These are phyloP conservation scores for Erinaceus europaeus DNA, from an alignment of 2,113 vertebrate species.

Conservation along the genomic window DNA sequence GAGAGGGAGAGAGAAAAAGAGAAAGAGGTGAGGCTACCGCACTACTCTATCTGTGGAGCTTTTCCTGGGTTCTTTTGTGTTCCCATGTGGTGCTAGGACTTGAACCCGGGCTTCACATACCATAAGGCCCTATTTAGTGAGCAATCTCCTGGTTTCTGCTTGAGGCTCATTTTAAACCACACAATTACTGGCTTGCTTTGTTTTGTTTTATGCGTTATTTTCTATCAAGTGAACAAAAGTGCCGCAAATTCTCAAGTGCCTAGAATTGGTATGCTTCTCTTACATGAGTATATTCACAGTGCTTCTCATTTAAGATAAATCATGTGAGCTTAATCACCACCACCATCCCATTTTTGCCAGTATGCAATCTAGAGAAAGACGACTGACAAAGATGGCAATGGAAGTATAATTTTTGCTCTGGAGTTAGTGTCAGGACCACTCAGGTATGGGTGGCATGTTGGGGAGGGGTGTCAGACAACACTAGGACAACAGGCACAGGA, in stretches of 20 bases:
- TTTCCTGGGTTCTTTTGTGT: too few species aligned
- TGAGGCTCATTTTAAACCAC: neutral
- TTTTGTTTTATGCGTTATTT: conserved; percentile 12
- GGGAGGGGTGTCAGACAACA: neutral
- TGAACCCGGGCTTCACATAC: too few species aligned
- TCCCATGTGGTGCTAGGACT: too few species aligned
- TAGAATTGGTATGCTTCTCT: neutral
- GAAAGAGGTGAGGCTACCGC: too few species aligned
- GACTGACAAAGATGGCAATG: neutral
- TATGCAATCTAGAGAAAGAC: neutral
- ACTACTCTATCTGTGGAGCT: too few species aligned
- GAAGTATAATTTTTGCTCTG: neutral
- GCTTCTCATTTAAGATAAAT: neutral
- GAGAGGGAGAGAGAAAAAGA: too few species aligned
- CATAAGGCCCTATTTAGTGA: too few species aligned
- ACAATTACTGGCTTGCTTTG: neutral
- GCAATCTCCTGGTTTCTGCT: too few species aligned
- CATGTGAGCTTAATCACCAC: neutral
- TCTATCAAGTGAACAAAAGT: conserved; percentile 26
- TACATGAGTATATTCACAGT: neutral
- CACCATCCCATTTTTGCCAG: neutral
- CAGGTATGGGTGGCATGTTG: rapidly evolving
- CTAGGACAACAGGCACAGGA: neutral
- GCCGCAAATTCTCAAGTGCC: conserved; percentile 5
- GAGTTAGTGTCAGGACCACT: too few species aligned